These are phyloP conservation scores for Montipora sp. DNA, from an alignment of 64 coral and sea anemone genomes.

Conservation along the genomic window DNA sequence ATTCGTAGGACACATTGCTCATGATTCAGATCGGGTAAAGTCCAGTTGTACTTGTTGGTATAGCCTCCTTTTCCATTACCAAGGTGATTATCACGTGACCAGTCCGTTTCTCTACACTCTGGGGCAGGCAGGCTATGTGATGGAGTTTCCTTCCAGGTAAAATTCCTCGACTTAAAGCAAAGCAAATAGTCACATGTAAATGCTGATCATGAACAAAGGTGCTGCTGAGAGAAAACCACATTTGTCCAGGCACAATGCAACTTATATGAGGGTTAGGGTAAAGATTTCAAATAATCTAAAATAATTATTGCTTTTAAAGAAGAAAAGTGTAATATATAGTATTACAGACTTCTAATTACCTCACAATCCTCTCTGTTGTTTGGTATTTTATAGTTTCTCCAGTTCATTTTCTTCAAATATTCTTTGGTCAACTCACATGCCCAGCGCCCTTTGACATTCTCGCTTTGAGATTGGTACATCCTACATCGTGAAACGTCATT, in stretches of 20 bases:
- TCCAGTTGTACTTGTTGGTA: constrained; percentile 92
- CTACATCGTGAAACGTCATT: constrained; percentile 86
- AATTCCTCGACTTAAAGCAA: neutral
- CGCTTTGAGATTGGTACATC: constrained; percentile 86
- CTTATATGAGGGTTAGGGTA: too few species aligned
- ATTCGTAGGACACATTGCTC: constrained; percentile 89
- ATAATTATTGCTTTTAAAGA: too few species aligned
- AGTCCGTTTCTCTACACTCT: constrained; percentile 94
- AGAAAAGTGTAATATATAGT: too few species aligned
- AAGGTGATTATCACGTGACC: constrained; percentile 99
- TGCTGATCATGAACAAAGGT: neutral
- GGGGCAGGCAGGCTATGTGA: constrained; percentile 83
- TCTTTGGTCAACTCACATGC: constrained; percentile 82
- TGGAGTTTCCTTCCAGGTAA: constrained; percentile 76
- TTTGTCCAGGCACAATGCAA: too few species aligned
- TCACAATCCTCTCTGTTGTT: constrained; percentile 82
- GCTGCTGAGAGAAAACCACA: neutral
- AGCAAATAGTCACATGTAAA: neutral
- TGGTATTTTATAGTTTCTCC: constrained; percentile 80
- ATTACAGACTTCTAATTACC: constrained; percentile 17
- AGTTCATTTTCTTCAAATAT: constrained; percentile 70
- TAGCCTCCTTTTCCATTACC: constrained; percentile 93
- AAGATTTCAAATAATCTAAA: too few species aligned
- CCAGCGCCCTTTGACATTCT: constrained; percentile 97
- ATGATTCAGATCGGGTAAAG: constrained; percentile 78